A percentile compares a stretch with the other conserved stretches of the same genome.
phyloP scores from a whole-genome alignment of 2,888 invertebrate genomes.

The Orthosia cruda region DNA sequence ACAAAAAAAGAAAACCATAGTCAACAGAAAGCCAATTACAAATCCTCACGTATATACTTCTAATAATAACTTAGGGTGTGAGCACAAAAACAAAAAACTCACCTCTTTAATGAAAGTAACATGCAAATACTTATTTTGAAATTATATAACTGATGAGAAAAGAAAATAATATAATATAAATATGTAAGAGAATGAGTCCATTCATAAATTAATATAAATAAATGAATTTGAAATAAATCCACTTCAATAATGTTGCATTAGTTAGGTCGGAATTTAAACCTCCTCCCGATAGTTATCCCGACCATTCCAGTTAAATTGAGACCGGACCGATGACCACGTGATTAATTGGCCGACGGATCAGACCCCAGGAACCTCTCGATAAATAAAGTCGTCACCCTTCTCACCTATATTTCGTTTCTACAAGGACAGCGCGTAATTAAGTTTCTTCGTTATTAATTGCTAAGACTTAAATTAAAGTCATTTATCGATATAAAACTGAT shows the following conservation, averaged over 20 bases:
- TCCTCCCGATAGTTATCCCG: neutral
- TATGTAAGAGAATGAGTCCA: neutral
- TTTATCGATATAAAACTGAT: neutral
- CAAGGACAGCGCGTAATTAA: constrained; percentile 24
- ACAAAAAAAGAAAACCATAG: no score
- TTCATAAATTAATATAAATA: no score
- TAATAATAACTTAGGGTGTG: no score
- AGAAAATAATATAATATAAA: no score
- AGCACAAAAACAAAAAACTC: no score
- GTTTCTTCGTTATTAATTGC: constrained; percentile 21
- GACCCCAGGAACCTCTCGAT: constrained; percentile 29
- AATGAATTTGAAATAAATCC: neutral
- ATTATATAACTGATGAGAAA: no score
- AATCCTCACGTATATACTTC: no score
- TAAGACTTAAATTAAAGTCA: neutral
- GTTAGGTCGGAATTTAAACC: neutral
- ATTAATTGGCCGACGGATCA: constrained; percentile 42
- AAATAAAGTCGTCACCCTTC: constrained; percentile 34
- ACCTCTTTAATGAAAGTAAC: no score
- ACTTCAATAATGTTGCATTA: neutral
- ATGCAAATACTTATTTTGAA: no score
- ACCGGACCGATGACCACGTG: constrained; percentile 12
- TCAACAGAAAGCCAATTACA: no score
- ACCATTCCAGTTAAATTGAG: constrained; percentile 23
- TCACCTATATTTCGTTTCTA: constrained; percentile 23